A percentile compares a stretch with the other conserved stretches of the same genome.
Conservation (phyloP, 1,140 invertebrate species). For the Drosophila nebulosa region DNA sequence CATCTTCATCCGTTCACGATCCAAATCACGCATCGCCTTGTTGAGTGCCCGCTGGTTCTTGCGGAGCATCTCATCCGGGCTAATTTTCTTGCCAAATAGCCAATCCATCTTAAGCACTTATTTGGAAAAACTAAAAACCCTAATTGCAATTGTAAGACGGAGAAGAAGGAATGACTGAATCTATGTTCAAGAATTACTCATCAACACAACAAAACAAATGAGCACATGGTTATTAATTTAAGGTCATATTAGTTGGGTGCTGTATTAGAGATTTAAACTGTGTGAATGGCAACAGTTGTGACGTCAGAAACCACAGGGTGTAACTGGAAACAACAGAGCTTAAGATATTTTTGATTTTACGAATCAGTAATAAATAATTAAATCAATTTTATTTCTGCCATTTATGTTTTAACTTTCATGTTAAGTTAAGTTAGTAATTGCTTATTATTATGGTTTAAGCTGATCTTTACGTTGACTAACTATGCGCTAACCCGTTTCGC, state of each 20-base stretch:
- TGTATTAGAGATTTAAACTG: background rate
- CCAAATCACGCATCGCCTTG: slow-evolving; percentile 98
- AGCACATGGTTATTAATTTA: slow-evolving; percentile 10
- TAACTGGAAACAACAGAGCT: background rate
- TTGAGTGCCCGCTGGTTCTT: slow-evolving; percentile 99
- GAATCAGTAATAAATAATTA: background rate
- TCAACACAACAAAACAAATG: slow-evolving; percentile 56
- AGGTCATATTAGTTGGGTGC: slow-evolving; percentile 3
- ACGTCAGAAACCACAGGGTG: background rate
- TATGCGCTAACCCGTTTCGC: background rate
- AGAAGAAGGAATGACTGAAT: slow-evolving; percentile 38
- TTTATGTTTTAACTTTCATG: no score
- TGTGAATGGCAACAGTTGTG: background rate
- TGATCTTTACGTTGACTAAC: background rate
- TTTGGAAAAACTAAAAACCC: background rate
- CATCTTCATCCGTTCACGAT: slow-evolving; percentile 96
- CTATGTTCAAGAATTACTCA: slow-evolving; percentile 59
- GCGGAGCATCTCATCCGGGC: slow-evolving; percentile 98
- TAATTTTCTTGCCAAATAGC: slow-evolving; percentile 97
- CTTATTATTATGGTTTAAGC: background rate
- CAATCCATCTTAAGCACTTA: slow-evolving; percentile 89
- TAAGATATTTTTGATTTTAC: background rate
- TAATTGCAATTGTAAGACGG: slow-evolving; percentile 6
- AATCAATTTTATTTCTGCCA: background rate
- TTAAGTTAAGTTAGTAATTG: background rate